These are phyloP conservation scores for Mormyrus hasselquistii DNA, from an alignment of 2,797 vertebrate genomes.

Conservation along the genomic window DNA sequence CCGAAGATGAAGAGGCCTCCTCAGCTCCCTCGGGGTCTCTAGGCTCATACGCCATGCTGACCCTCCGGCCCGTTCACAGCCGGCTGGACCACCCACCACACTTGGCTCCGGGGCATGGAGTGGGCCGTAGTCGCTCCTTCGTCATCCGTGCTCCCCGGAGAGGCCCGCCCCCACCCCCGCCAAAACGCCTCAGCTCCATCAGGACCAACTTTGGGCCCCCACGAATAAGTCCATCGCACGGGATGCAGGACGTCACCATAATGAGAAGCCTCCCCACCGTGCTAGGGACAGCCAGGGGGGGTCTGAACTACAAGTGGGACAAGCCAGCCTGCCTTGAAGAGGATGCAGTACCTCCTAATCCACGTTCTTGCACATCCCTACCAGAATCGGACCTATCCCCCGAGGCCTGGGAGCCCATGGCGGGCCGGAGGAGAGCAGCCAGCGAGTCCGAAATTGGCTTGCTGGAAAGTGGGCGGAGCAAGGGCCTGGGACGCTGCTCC, in stretches of 20 bases:
- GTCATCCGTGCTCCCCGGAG: conserved; percentile 78
- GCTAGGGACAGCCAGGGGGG: conserved; percentile 46
- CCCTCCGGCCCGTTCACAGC: conserved; percentile 69
- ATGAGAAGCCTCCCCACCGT: conserved; percentile 59
- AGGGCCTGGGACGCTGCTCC: conserved; percentile 31
- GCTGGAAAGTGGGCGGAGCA: conserved; percentile 56
- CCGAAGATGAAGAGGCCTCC: conserved; percentile 72
- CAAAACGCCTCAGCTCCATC: conserved; percentile 87
- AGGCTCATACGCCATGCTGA: conserved; percentile 82
- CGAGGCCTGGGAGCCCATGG: conserved; percentile 41
- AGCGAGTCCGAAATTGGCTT: conserved; percentile 69
- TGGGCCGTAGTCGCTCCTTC: conserved; percentile 87
- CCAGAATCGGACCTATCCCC: conserved; percentile 37
- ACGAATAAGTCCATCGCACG: not conserved
- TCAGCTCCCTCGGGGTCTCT: conserved; percentile 47
- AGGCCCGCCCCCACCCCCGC: conserved; percentile 79
- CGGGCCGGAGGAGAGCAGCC: conserved; percentile 60
- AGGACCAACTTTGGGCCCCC: conserved; percentile 49
- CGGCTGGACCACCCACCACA: conserved; percentile 42
- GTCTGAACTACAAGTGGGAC: conserved; percentile 28
- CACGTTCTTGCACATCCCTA: conserved; percentile 21
- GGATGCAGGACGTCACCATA: conserved; percentile 40
- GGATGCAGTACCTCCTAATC: conserved; percentile 6
- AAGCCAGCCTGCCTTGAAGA: conserved; percentile 24
- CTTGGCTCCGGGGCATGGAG: conserved; percentile 47